Base-by-base conservation (phyloP, 2,797 vertebrate species). In the Mormyrus proboscirostris region DNA sequence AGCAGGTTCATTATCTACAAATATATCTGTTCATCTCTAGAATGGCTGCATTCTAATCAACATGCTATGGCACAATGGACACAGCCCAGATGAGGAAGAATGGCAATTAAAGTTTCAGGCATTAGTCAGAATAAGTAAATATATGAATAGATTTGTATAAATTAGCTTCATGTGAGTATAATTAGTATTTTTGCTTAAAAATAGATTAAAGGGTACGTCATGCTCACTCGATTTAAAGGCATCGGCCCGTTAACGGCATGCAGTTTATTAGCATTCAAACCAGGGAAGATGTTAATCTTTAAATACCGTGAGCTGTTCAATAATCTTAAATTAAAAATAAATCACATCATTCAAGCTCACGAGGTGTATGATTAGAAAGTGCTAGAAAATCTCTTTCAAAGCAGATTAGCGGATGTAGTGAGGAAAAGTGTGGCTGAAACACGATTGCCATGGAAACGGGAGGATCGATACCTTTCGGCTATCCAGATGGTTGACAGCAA, bases 351-450 rank as follows among this genome's bases (percentile, higher is more conserved):
- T 94, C 94, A 94, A 95, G 95, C 93, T 95, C 94, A 94, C 95
- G 95, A 96, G 93, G 93, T 93, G 95, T 95, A 95, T 93, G 94
- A 95, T 95, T 95, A 94, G 93, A 92, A 94, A 94, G 94, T 94
- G 93, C 94, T 93, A 95, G 90, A 53, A 90, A 95, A 94, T 94
- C 92, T 93, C 93, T 62, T 44, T 91, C 6, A 93, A 91, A 92
- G 91, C 91, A 94, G 93, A 95, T 95, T 95, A 95, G 92, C 93
- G 91, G 89, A 91, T 91, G 93, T 92, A 90, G 92, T 50, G 0
- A 89, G 94, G 93, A 93, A 92, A 90, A 88, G 91, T 88, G 89
- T 92, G 92, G 93, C 95, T 95, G 94, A 94, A 94, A 94, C 94
- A 93, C 93, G 90, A 95, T 96, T 95, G 93, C 94, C 93, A 94